Evolutionary conservation across 1,140 invertebrate species (phyloP), one percentile per base, ranked within the genome.

Genomic region (Choristoneura fumiferana): DNA sequence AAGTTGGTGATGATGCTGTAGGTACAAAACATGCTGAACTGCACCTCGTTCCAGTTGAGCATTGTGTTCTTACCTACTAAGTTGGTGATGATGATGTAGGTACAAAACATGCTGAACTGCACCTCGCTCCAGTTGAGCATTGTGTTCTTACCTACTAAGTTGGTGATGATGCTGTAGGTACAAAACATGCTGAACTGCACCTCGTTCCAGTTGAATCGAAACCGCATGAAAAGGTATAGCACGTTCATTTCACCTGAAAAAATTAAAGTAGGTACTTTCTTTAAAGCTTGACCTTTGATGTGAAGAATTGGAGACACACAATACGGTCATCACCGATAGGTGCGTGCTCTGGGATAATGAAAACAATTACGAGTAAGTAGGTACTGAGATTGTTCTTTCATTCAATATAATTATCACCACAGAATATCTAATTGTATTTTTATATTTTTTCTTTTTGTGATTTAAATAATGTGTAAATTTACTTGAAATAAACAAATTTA

Each of bases 191-290:
- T 96, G 90, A 94, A 96, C 73, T 95, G 93, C 34, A 96, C 93
- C 87, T 96, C 95, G 70, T 95, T 92, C 95, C 95, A 96, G 67
- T 95, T 95, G 88, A 96, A 96, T 33, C 93, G 91, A 74, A 93
- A 95, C 58, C 95, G 87, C 52, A 94, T 95, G 76, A 95, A 96
- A 37, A 96, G 84, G 73, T 96, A 96, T 57, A 93, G 87, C 0
- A 96, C 94, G 53, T 93, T 93, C 93, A 95, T 94, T 88, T 96
- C 95, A 71, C 95, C 95, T 95, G 90, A 0, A 71, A 65, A 66
- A 66, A 78, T 22, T 52, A 90, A 90, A 59, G 58, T 61, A n/a
- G n/a, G n/a, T n/a, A n/a, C n/a, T n/a, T n/a, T n/a, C n/a, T n/a
- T n/a, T n/a, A n/a, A n/a, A n/a, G n/a, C n/a, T n/a, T n/a, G n/a